Base-by-base conservation (phyloP, 2,797 vertebrate species). In the Heterohyrax brucei region DNA sequence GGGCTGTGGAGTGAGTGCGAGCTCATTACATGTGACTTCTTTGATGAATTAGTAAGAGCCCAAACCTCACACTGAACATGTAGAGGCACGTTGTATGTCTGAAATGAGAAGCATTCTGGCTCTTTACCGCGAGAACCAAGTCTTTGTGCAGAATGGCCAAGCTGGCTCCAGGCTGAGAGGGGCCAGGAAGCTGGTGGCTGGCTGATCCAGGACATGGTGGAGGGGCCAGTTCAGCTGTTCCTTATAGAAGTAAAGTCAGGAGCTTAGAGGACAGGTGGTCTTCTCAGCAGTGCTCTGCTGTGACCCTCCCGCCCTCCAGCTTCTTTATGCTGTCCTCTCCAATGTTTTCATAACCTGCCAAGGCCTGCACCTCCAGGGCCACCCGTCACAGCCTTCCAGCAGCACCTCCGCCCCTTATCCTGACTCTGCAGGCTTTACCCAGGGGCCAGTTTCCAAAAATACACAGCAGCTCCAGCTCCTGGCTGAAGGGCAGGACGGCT, bases 21-120 rank as follows among this genome's bases (percentile, higher is more conserved):
- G 68, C 96, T 98, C 95, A 86, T 97, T 97, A 94, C 3, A 1
- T 68, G 79, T 22, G 95, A 94, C 76, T 86, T 97, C 97, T 98
- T 92, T 97, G 97, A 98, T 98, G 96, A 98, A 97, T 98, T 98
- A 98, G 96, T 88, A 97, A 98, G 87, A 93, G 93, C 87, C 78
- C 0, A 1, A 66, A 89, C 81, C 92, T 80, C 87, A 82, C 30
- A 94, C 97, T 97, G 96, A 94, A 98, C 82, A 62, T 0, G 72
- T 76, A 77, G 85, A 85, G 76, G 97, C 89, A 28, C 21, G 0
- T 5, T 18, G 48, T 61, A 95, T 73, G 96, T 97, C 97, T 88
- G 91, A 94, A 97, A 70, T 12, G 14, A 97, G 94, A 81, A n/a
- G 79, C 87, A 87, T 97, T 96, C 68, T 59, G 82, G 44, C 92